These are phyloP conservation scores for Neotoma lepida DNA, from an alignment of 2,113 vertebrate genomes.

Conservation along the genomic window DNA sequence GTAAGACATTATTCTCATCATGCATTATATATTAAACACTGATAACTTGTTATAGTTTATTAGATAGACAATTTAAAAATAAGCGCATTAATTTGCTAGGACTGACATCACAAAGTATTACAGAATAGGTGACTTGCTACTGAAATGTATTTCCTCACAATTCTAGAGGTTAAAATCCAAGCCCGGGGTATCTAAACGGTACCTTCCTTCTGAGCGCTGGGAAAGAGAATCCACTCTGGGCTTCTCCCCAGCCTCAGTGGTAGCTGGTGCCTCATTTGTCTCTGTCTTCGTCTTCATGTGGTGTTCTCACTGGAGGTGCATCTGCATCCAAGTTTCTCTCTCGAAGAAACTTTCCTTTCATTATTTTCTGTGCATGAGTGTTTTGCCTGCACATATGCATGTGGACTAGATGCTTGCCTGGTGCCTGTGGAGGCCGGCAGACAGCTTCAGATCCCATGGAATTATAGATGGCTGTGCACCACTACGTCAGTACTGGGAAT, in stretches of 20 bases:
- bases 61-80: not conserved
- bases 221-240: not conserved
- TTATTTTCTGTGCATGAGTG: not conserved
- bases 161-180: no score
- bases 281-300: not conserved
- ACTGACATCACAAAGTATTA: not conserved
- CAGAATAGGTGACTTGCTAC: not conserved
- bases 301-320: not conserved
- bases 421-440: not conserved
- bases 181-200: not conserved
- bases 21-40: not conserved
- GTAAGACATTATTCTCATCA: not conserved
- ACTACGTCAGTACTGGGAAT: not conserved
- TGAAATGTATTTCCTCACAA: not conserved
- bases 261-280: not conserved
- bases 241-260: not conserved
- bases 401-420: not conserved
- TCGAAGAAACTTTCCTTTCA: not conserved
- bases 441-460: not conserved
- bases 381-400: not conserved
- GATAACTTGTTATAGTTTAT: not conserved
- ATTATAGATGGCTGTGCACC: not conserved
- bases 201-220: no score
- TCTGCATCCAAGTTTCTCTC: not conserved
- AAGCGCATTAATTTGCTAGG: not conserved